Evolutionary conservation across 2,797 vertebrate species (phyloP).

Genomic region (Hipposideros larvatus): DNA sequence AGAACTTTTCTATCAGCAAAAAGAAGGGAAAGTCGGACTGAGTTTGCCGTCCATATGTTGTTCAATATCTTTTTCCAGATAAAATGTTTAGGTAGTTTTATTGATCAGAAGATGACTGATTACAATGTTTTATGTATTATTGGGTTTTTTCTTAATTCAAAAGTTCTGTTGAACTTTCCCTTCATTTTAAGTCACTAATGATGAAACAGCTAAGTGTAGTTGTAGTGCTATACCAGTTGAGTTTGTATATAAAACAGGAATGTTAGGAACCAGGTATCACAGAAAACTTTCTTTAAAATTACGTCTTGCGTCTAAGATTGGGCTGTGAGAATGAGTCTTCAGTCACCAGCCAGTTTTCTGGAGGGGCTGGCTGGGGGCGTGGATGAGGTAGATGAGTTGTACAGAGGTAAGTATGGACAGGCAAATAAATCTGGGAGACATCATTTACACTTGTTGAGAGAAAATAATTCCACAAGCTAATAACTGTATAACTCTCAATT

Average conservation of each 20-base stretch:
- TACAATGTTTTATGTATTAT: background rate
- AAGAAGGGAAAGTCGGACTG: background rate
- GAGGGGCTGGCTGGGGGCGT: too few species aligned
- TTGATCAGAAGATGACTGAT: conserved; percentile 8
- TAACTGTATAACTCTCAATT: background rate
- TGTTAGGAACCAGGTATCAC: background rate
- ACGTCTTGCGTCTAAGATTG: background rate
- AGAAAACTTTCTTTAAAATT: background rate
- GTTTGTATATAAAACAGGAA: background rate
- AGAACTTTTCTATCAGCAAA: background rate
- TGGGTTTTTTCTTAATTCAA: background rate
- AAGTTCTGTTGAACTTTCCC: background rate
- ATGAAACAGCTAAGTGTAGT: background rate
- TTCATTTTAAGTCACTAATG: background rate
- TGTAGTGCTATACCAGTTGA: background rate
- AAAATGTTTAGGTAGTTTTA: background rate
- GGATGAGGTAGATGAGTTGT: background rate
- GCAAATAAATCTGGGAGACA: background rate
- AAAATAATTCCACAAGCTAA: background rate
- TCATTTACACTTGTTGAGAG: background rate
- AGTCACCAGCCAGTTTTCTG: background rate
- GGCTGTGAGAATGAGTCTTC: background rate
- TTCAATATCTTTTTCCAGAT: conserved; percentile 7
- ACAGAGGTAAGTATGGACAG: background rate
- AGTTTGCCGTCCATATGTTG: background rate